Percentiles rank a stretch among this genome's conserved stretches.
Evolutionary conservation across 2,888 invertebrate genomes (phyloP).

Genomic region (Orthosia gothica): DNA sequence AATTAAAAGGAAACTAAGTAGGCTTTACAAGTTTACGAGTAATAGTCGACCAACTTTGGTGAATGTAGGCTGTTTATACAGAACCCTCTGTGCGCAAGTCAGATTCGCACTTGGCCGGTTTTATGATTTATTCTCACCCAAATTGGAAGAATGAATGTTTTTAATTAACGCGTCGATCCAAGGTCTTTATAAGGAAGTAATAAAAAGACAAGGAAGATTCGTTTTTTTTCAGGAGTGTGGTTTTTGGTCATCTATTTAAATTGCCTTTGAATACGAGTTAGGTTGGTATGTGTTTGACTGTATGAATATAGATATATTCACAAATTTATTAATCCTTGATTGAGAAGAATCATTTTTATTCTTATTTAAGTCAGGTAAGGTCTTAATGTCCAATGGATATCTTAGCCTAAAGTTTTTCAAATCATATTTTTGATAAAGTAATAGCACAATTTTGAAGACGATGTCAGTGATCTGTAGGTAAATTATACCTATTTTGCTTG

Average conservation of each 20-base stretch:
- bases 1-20: no score
- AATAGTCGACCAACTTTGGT: no score
- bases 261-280: neutral
- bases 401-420: neutral
- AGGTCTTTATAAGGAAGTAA: conserved; percentile 16
- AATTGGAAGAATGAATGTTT: conserved; percentile 7
- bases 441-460: no score
- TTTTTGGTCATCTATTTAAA: neutral
- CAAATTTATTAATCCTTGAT: no score
- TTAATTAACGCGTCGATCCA: conserved; percentile 20
- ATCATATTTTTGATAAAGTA: neutral
- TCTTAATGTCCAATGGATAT: neutral
- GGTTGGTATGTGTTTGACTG: no score
- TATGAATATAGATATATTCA: no score
- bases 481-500: neutral
- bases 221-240: neutral
- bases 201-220: conserved; percentile 11
- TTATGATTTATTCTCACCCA: neutral
- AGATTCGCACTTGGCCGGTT: no score
- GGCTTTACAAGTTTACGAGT: no score
- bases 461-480: neutral
- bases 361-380: no score
- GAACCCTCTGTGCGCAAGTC: no score
- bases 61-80: no score
- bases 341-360: no score